These are phyloP conservation scores for Lingula anatina DNA, from an alignment of 2,888 invertebrate genomes.

Conservation along the genomic window DNA sequence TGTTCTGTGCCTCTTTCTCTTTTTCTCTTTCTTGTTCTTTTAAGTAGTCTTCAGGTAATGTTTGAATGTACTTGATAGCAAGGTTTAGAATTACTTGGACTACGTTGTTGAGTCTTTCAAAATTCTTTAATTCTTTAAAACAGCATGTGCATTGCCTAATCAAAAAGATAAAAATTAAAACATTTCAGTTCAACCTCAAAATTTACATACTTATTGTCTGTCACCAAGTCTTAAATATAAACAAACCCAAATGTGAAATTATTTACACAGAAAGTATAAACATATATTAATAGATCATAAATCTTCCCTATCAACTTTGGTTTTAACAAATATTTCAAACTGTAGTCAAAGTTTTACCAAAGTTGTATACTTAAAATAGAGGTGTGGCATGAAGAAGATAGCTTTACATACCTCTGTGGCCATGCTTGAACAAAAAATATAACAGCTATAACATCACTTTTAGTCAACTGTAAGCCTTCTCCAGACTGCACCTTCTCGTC, in stretches of 20 bases:
- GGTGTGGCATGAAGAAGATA: too few relatives aligned
- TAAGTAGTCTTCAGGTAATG: conserved; percentile 30
- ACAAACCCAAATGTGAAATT: not conserved
- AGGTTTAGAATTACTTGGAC: conserved; percentile 82
- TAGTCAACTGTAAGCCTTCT: conserved; percentile 42
- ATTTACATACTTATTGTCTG: not conserved
- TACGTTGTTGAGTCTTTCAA: conserved; percentile 82
- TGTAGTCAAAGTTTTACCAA: too few relatives aligned
- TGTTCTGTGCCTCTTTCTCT: conserved; percentile 9
- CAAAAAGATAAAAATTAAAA: conserved; percentile 27
- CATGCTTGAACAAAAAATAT: conserved; percentile 81
- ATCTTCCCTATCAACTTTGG: too few relatives aligned
- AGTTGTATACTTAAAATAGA: too few relatives aligned
- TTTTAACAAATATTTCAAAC: too few relatives aligned
- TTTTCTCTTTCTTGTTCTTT: conserved; percentile 16
- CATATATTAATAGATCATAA: too few relatives aligned
- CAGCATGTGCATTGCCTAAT: conserved; percentile 91
- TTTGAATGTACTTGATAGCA: conserved; percentile 70
- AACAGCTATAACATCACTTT: conserved; percentile 75
- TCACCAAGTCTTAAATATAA: too few relatives aligned
- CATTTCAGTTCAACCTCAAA: not conserved
- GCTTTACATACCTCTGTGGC: conserved; percentile 67
- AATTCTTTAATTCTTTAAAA: conserved; percentile 86
- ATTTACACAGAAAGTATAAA: too few relatives aligned
- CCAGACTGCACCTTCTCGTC: conserved; percentile 34